phyloP scores from a whole-genome alignment of 2,113 vertebrate genomes.

The Rhea americana region DNA sequence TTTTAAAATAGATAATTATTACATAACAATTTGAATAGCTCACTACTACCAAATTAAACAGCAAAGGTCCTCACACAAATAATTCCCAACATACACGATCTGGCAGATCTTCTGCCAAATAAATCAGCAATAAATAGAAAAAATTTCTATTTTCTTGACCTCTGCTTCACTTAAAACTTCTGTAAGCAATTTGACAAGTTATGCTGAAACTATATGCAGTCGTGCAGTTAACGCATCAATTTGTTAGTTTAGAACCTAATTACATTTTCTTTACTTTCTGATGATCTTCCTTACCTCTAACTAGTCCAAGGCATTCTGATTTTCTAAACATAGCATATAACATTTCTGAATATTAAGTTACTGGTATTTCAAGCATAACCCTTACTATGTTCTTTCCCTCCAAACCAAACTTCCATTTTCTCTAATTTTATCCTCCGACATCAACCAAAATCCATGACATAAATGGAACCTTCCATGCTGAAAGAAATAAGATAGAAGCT shows the following conservation, averaged over 20 bases:
- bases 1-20: not conserved
- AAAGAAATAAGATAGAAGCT: not conserved
- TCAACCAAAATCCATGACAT: not conserved
- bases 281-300: not conserved
- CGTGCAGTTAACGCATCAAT: not conserved
- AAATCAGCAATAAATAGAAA: not conserved
- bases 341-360: not conserved
- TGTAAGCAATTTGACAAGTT: not conserved
- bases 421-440: not conserved
- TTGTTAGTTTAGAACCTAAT: not conserved
- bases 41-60: not conserved
- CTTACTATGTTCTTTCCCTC: not conserved
- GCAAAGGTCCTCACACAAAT: not conserved
- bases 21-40: not conserved
- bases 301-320: not conserved
- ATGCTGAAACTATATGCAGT: not conserved
- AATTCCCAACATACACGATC: fast-evolving
- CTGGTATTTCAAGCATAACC: not conserved
- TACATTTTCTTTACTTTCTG: not conserved
- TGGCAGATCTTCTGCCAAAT: not conserved
- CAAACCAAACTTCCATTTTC: not conserved
- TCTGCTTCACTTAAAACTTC: not conserved
- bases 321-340: not conserved
- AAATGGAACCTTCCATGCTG: not conserved
- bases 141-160: not conserved